phyloP scores from a whole-genome alignment of 92 coral and sea anemone genomes.

The Pocillopora meandrina region DNA sequence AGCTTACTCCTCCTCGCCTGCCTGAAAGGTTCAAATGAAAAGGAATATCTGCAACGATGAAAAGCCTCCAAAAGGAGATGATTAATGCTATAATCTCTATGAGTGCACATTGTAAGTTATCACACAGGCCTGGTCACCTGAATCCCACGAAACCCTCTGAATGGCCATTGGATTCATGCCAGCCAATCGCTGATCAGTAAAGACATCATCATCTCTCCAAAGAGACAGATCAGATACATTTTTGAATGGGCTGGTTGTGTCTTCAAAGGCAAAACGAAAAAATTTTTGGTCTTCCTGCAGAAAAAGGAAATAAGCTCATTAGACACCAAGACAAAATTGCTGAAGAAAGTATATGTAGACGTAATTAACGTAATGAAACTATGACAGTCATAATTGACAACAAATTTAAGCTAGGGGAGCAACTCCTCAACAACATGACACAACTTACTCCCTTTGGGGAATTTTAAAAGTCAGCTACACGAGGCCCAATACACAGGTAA shows the following conservation, averaged over 20 bases:
- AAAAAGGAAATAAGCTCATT: not conserved
- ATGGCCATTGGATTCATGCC: conserved; percentile 87
- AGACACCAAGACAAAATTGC: not conserved
- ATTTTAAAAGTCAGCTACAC: no score
- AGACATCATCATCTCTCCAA: conserved; percentile 86
- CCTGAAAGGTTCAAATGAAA: not conserved
- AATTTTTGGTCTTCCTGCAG: conserved; percentile 53
- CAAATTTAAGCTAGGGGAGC: no score
- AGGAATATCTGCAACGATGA: not conserved
- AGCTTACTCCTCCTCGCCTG: conserved; percentile 49
- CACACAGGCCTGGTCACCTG: conserved; percentile 21
- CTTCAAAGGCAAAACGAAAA: conserved; percentile 67
- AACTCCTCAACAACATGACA: no score
- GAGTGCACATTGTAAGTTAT: no score
- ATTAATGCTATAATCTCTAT: no score
- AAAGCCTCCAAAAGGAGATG: no score
- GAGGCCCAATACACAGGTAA: no score
- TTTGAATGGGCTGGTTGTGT: conserved; percentile 57
- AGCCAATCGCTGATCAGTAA: conserved; percentile 89
- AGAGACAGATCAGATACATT: conserved; percentile 60
- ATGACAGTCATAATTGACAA: no score
- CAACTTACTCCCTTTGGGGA: no score
- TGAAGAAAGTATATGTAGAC: not conserved
- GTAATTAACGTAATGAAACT: no score
- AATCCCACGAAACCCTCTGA: conserved; percentile 57